Percentiles rank a stretch among this genome's conserved stretches.
Evolutionary conservation across 2,888 invertebrate genomes (phyloP).

Genomic region (Oeneis ivallda): DNA sequence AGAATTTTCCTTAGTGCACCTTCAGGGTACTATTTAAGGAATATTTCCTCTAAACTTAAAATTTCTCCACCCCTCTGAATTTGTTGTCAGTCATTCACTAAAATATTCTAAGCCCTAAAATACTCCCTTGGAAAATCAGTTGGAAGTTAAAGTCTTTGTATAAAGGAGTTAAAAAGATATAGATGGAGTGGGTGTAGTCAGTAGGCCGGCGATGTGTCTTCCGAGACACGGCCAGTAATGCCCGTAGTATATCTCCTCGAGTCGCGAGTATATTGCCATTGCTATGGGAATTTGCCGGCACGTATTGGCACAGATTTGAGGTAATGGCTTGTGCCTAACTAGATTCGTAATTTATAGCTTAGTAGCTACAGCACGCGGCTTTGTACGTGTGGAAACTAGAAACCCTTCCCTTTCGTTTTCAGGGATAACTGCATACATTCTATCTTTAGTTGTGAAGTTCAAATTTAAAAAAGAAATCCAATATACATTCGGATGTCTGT

Average conservation of each 20-base stretch:
- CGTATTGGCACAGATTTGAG: conserved; percentile 19
- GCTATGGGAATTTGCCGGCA: conserved; percentile 13
- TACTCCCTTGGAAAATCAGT: conserved; percentile 7
- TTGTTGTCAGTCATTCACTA: no score
- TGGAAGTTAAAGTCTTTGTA: conserved; percentile 18
- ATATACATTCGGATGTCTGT: no score
- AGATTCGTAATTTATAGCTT: not conserved
- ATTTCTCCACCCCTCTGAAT: no score
- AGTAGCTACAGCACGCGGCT: not conserved
- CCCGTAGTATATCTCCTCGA: conserved; percentile 52
- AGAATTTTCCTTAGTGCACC: no score
- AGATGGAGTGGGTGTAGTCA: conserved; percentile 41
- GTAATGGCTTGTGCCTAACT: conserved; percentile 15
- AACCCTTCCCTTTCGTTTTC: no score
- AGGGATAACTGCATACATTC: no score
- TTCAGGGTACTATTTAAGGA: no score
- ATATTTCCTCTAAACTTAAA: no score
- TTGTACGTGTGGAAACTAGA: no score
- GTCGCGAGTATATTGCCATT: conserved; percentile 28
- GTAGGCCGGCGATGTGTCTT: conserved; percentile 52
- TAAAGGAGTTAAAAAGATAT: conserved; percentile 42
- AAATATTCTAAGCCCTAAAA: not conserved
- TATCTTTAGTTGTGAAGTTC: no score
- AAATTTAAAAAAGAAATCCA: no score
- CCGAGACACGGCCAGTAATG: conserved; percentile 55